Percentiles rank a stretch among this genome's conserved stretches.
phyloP scores from a whole-genome alignment of 2,113 vertebrate species.

The Dunckerocampus dactyliophorus region DNA sequence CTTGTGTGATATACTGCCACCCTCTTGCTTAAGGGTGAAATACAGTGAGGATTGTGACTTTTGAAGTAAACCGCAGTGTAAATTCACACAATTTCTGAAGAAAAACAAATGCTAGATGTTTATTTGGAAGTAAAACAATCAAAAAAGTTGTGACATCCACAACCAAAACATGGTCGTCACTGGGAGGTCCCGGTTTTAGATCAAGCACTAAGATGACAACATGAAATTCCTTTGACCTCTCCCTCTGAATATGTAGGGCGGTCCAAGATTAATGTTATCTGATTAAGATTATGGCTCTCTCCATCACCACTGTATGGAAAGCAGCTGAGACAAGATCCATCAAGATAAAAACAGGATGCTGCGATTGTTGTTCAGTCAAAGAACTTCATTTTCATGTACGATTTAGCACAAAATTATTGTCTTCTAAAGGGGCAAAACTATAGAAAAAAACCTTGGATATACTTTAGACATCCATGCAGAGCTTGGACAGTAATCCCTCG shows the following conservation, averaged over 20 bases:
- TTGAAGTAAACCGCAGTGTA: slow-evolving; percentile 14
- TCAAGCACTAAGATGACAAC: slow-evolving; percentile 30
- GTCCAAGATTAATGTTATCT: slow-evolving; percentile 63
- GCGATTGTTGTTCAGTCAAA: no score
- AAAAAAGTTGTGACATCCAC: slow-evolving; percentile 29
- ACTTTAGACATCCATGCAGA: no score
- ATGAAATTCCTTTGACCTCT: slow-evolving; percentile 53
- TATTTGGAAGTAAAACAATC: slow-evolving; percentile 22
- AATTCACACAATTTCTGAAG: background rate
- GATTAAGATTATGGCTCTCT: slow-evolving; percentile 32
- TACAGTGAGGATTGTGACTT: background rate
- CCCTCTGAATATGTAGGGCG: slow-evolving; percentile 48
- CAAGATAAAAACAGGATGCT: slow-evolving; percentile 19
- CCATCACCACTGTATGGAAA: slow-evolving; percentile 19
- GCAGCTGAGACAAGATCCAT: slow-evolving; percentile 16
- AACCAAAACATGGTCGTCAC: slow-evolving; percentile 32
- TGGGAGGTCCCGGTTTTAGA: slow-evolving; percentile 26
- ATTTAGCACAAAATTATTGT: no score
- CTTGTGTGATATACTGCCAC: slow-evolving; percentile 19
- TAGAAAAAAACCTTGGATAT: no score
- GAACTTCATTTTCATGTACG: no score
- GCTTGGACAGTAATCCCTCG: background rate
- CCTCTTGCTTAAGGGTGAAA: background rate
- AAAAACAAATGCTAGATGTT: slow-evolving; percentile 22
- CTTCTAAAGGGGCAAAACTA: no score